Evolutionary conservation across 2,113 vertebrate genomes (phyloP), one percentile per base, ranked within the genome.

Genomic region (Pygathrix nemaeus): DNA sequence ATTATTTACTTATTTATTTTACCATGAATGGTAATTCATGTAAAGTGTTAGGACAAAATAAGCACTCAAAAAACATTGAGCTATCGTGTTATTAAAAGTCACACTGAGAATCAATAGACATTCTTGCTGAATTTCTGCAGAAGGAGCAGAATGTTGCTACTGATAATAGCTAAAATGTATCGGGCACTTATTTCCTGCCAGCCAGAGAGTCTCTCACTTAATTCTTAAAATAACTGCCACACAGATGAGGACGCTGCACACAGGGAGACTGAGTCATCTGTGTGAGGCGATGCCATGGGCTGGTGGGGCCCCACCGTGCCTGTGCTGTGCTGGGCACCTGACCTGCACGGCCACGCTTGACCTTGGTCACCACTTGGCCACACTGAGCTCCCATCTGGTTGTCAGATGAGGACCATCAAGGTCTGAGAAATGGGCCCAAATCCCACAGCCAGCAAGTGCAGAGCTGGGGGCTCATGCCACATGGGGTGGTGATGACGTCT

Each of bases 281-380:
- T 2, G 20, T 25, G 43, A 48, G 32, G 40, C 21, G 3, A 64
- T 1, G 2, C 38, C 11, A 14, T 3, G 32, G n/a, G 2, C 18
- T 0, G 8, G n/a, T 32, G 27, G 25, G 32, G 16, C 13, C 14
- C 30, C 57, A 0, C 27, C 3, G 0, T 11, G n/a, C 27, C 48
- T 40, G 50, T 8, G 20, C 86, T 2, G 1, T 11, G 23, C 68
- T 1, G 50, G 48, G 32, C 14, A 16, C 11, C 52, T 43, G 25
- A 61, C 55, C n/a, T 18, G 4, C 3, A 1, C 2, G 14, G 81
- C 38, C 6, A 9, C 23, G 6, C n/a, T 30, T 5, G 27, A 83
- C 55, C 55, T 81, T 40, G 8, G 23, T 17, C 55, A 23, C 43
- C 1, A 48, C 43, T 20, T 6, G 16, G 64, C 23, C 2, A 23